Conservation (phyloP, 64 coral and sea anemone species). For the Platygyra sinensis region DNA sequence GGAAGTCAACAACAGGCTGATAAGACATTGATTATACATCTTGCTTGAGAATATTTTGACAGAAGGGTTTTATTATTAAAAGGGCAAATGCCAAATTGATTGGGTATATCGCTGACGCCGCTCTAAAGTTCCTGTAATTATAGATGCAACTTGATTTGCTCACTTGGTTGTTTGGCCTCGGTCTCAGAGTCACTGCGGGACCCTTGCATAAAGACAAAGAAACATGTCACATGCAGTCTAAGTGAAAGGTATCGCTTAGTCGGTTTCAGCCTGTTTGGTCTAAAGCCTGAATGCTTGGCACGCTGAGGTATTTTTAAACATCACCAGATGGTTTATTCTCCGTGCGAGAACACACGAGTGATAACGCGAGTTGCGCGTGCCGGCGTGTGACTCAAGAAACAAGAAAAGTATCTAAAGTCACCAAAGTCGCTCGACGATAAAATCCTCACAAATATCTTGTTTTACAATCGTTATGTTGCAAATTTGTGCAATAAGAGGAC, state of each 20-base stretch:
- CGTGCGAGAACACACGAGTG: no score
- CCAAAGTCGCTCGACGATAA: no score
- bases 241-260: not conserved
- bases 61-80: not conserved
- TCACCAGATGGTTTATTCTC: no score
- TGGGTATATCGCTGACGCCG: not conserved
- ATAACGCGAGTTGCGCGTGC: no score
- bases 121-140: not conserved
- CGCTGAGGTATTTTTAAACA: not conserved
- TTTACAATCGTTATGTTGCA: no score
- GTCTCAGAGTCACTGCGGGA: not conserved
- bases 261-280: not conserved
- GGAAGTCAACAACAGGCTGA: not conserved
- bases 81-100: not conserved
- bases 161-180: not conserved
- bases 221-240: not conserved
- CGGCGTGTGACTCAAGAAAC: no score
- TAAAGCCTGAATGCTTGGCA: not conserved
- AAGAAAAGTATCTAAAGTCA: no score
- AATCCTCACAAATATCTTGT: no score
- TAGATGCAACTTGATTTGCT: not conserved
- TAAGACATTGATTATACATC: not conserved
- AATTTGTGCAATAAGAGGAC: no score
- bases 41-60: conserved; percentile 3
- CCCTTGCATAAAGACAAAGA: not conserved